Conservation (phyloP, 2,113 vertebrate genomes). For the Hystrix brachyura region DNA sequence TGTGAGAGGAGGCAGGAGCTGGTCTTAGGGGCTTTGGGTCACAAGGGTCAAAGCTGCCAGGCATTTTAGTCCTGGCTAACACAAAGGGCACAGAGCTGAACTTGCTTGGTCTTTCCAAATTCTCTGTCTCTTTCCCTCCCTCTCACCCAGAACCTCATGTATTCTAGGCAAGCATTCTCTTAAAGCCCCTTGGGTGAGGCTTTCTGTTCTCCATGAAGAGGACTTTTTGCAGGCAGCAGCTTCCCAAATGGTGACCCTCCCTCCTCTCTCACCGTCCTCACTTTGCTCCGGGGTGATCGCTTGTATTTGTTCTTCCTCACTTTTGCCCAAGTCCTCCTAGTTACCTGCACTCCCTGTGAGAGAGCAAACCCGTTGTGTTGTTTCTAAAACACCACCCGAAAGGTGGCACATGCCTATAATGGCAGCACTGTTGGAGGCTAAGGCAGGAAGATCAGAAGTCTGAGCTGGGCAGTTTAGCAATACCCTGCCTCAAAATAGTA, state of each 20-base stretch:
- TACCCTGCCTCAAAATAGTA: not conserved
- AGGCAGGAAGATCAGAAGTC: not conserved
- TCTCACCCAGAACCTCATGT: not conserved
- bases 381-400: not conserved
- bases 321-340: not conserved
- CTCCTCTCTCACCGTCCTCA: rapidly evolving
- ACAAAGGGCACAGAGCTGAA: not conserved
- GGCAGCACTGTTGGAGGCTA: not conserved
- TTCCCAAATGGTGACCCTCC: rapidly evolving
- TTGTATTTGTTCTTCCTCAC: not conserved
- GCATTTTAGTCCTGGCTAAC: not conserved
- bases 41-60: not conserved
- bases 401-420: not conserved
- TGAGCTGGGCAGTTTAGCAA: not conserved
- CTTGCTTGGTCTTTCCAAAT: not conserved
- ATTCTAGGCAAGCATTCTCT: not conserved
- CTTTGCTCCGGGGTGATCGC: too few relatives aligned
- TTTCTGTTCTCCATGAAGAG: not conserved
- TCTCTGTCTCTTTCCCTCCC: not conserved
- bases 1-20: not conserved
- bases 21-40: not conserved
- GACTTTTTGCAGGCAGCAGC: not conserved
- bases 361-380: not conserved
- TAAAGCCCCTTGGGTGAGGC: not conserved
- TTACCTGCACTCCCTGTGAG: not conserved